Evolutionary conservation across 2,888 invertebrate species (phyloP).

Genomic region (Nasonovia ribisnigri): DNA sequence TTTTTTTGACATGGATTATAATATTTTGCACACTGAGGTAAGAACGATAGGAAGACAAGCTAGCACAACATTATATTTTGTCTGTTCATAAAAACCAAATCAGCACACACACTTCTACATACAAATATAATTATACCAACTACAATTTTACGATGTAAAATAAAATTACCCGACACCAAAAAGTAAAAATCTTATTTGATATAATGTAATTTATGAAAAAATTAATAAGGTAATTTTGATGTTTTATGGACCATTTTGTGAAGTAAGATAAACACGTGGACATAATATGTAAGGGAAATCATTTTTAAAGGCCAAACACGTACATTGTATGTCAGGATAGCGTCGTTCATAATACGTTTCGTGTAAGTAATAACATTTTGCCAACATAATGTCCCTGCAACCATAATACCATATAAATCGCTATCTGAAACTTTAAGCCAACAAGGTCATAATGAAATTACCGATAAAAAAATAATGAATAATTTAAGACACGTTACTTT

Average conservation of each 20-base stretch:
- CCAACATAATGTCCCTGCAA: slow-evolving; percentile 29
- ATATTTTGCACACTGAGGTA: slow-evolving; percentile 58
- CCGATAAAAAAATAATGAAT: slow-evolving; percentile 40
- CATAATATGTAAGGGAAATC: slow-evolving; percentile 25
- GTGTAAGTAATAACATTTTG: slow-evolving; percentile 41
- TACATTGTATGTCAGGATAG: neutral
- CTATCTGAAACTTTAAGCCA: slow-evolving; percentile 27
- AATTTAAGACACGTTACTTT: slow-evolving; percentile 27
- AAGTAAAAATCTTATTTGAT: slow-evolving; percentile 12
- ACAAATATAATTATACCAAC: neutral
- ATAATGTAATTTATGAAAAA: neutral
- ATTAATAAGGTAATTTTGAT: neutral
- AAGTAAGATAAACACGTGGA: neutral
- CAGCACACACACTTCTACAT: slow-evolving; percentile 12
- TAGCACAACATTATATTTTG: slow-evolving; percentile 61
- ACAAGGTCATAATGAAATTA: slow-evolving; percentile 27
- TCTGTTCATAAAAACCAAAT: slow-evolving; percentile 45
- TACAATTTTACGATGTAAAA: neutral
- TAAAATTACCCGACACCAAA: neutral
- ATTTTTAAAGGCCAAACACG: slow-evolving; percentile 17
- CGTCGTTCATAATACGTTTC: slow-evolving; percentile 13
- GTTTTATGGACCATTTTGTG: slow-evolving; percentile 43
- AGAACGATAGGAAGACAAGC: slow-evolving; percentile 60
- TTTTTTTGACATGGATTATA: slow-evolving; percentile 62
- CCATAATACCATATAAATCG: slow-evolving; percentile 30